Conservation (phyloP, 2,888 invertebrate genomes). For the Meta bourneti region DNA sequence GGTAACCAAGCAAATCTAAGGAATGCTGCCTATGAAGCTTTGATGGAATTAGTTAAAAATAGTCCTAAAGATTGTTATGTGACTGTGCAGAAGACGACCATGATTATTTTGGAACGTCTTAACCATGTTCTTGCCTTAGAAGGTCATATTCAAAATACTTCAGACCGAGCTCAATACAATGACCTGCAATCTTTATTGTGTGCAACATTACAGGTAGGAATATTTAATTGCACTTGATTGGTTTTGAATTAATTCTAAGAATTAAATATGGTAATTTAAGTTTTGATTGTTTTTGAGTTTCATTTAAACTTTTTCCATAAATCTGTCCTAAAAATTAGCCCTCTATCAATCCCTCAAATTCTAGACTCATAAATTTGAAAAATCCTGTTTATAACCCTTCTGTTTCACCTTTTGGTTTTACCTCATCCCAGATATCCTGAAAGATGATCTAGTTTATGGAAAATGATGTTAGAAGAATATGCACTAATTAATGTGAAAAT, state of each 20-base stretch:
- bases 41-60: conserved; percentile 99
- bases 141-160: conserved; percentile 85
- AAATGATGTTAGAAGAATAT: no score
- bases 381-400: no score
- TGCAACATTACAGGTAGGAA: conserved; percentile 89
- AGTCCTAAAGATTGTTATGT: conserved; percentile 98
- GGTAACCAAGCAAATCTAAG: conserved; percentile 86
- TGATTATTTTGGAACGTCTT: conserved; percentile 95
- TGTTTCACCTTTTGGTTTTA: no score
- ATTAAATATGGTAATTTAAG: neutral
- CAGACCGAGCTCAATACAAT: conserved; percentile 95
- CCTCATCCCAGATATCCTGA: no score
- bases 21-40: conserved; percentile 98
- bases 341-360: no score
- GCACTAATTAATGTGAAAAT: no score
- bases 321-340: neutral
- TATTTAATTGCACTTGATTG: no score
- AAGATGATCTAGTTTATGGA: no score
- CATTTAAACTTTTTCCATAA: neutral
- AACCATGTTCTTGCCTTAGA: conserved; percentile 98
- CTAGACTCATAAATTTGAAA: no score
- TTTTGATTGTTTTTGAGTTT: neutral
- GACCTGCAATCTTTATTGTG: conserved; percentile 97
- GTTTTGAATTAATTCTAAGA: no score
- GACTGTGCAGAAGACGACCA: conserved; percentile 96